A percentile compares a stretch with the other conserved stretches of the same genome.
phyloP scores from a whole-genome alignment of 2,797 vertebrate species.

The Syngnathus rostellatus region DNA sequence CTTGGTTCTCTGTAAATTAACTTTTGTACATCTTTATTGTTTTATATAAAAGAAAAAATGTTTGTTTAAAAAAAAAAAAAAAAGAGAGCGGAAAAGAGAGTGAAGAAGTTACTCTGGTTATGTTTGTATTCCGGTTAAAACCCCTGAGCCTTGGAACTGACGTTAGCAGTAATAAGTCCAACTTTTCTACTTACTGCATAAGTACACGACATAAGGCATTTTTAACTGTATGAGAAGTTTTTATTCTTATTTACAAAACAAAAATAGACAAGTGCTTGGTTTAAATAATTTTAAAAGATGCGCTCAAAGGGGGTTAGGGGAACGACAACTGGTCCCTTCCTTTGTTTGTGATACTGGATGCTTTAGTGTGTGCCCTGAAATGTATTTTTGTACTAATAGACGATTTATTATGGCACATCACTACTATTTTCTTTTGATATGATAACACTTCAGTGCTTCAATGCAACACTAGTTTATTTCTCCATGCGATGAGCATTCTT shows the following conservation, averaged over 20 bases:
- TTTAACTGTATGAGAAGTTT: slow-evolving; percentile 96
- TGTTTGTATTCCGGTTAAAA: slow-evolving; percentile 94
- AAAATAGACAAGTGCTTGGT: slow-evolving; percentile 84
- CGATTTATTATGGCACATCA: slow-evolving; percentile 98
- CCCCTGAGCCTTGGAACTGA: slow-evolving; percentile 96
- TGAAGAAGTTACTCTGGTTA: slow-evolving; percentile 68
- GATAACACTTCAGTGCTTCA: slow-evolving; percentile 84
- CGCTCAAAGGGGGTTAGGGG: slow-evolving; percentile 62
- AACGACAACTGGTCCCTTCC: slow-evolving; percentile 83
- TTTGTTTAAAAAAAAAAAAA: slow-evolving; percentile 78
- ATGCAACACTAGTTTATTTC: slow-evolving; percentile 79
- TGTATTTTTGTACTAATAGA: slow-evolving; percentile 99
- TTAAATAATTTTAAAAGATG: slow-evolving; percentile 88
- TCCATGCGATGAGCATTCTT: slow-evolving; percentile 76
- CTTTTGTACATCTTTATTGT: slow-evolving; percentile 99
- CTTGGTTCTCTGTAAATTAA: slow-evolving; percentile 99
- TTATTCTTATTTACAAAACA: slow-evolving; percentile 76
- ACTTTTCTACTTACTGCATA: slow-evolving; percentile 87
- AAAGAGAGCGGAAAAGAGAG: neutral
- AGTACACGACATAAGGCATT: slow-evolving; percentile 83
- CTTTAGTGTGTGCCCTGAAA: slow-evolving; percentile 98
- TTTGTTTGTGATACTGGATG: slow-evolving; percentile 99
- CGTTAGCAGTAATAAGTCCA: slow-evolving; percentile 94
- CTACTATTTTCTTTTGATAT: slow-evolving; percentile 94
- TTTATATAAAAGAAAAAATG: slow-evolving; percentile 91